Percentiles rank a stretch among this genome's conserved stretches.
These are phyloP conservation scores for Holothuria leucospilota DNA, from an alignment of 53 echinoderm and acorn worm genomes.

Conservation along the genomic window DNA sequence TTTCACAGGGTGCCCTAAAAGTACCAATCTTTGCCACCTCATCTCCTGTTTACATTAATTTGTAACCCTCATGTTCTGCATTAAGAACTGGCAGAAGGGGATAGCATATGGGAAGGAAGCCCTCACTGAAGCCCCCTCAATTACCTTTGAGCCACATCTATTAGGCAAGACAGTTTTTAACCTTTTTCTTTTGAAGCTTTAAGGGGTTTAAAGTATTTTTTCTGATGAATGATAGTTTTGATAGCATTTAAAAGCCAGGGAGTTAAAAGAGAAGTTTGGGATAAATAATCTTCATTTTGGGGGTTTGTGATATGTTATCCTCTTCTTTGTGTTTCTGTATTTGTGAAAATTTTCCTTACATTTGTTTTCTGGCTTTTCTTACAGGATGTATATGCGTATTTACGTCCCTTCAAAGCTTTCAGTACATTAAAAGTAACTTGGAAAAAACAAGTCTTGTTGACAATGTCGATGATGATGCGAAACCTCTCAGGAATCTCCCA, in stretches of 20 bases:
- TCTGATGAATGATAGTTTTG: background rate
- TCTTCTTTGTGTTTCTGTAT: background rate
- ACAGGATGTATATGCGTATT: conserved; percentile 89
- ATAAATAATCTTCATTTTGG: no score
- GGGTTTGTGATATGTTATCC: background rate
- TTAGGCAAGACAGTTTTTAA: background rate
- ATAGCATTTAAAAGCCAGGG: background rate
- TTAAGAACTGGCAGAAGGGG: no score
- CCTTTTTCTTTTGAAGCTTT: background rate
- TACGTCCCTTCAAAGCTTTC: conserved; percentile 80
- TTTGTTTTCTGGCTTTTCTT: background rate
- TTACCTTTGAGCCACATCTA: no score
- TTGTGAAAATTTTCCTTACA: background rate
- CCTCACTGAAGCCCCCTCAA: background rate
- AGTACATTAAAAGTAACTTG: conserved; percentile 75
- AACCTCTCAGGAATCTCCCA: conserved; percentile 72
- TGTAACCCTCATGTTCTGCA: no score
- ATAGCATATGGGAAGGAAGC: background rate
- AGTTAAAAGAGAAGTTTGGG: no score
- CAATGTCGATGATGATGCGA: conserved; percentile 60
- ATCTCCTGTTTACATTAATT: no score
- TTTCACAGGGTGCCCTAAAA: no score
- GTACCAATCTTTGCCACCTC: no score
- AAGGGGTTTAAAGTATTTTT: background rate
- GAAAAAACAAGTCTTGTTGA: conserved; percentile 71